Conservation (phyloP, 92 coral and sea anemone species). For the Parazoanthus atlanticus region DNA sequence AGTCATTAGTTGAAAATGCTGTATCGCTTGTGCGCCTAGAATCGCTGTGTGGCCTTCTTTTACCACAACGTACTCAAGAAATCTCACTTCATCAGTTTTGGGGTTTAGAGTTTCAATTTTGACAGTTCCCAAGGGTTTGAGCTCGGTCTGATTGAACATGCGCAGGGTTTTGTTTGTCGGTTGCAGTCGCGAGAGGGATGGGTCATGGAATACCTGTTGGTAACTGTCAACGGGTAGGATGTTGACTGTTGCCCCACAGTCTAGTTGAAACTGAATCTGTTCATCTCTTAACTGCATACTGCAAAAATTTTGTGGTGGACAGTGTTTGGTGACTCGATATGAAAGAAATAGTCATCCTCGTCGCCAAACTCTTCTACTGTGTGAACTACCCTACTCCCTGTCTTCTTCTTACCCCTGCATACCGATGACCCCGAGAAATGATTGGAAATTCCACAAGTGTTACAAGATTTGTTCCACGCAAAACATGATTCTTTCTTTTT, state of each 20-base stretch:
- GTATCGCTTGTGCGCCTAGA: conserved; percentile 48
- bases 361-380: background rate
- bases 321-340: background rate
- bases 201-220: conserved; percentile 18
- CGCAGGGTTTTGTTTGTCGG: background rate
- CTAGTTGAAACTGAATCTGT: conserved; percentile 22
- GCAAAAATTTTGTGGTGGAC: conserved; percentile 24
- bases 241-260: conserved; percentile 41
- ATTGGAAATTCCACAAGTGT: background rate
- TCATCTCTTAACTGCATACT: conserved; percentile 37
- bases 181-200: background rate
- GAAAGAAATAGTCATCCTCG: background rate
- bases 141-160: conserved; percentile 23
- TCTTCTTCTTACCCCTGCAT: background rate
- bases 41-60: conserved; percentile 35
- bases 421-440: background rate
- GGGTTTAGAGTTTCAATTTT: conserved; percentile 49
- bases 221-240: conserved; percentile 24
- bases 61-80: conserved; percentile 23
- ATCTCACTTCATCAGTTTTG: conserved; percentile 22
- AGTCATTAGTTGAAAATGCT: conserved; percentile 51
- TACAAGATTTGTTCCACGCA: background rate
- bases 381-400: background rate
- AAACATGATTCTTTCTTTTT: background rate
- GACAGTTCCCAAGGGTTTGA: conserved; percentile 49